Percentiles rank a stretch among this genome's conserved stretches.
These are phyloP conservation scores for Lophotis ruficrista DNA, from an alignment of 2,113 vertebrate species.

Conservation along the genomic window DNA sequence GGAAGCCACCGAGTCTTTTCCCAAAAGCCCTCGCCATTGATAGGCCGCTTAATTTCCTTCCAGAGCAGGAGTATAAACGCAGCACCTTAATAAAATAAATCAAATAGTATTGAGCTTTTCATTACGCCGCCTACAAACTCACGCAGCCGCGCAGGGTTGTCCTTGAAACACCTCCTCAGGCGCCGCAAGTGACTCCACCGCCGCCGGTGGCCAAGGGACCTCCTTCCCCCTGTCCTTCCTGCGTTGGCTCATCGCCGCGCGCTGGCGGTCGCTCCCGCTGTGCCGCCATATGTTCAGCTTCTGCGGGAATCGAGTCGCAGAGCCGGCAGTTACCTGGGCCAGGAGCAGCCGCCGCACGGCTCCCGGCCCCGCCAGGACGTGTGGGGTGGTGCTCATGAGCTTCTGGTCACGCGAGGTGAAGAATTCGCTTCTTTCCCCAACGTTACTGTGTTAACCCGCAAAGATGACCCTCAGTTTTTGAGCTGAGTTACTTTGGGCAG, in stretches of 20 bases:
- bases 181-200: background rate
- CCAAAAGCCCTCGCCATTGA: background rate
- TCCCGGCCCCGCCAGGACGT: background rate
- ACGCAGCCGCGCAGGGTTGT: background rate
- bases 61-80: background rate
- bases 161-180: slow-evolving; percentile 9
- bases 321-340: background rate
- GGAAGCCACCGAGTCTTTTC: background rate
- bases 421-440: too few relatives aligned
- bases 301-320: background rate
- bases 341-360: background rate
- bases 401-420: background rate
- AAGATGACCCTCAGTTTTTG: background rate
- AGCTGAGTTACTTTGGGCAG: background rate
- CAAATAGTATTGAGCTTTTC: background rate
- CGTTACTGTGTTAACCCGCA: background rate
- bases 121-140: background rate
- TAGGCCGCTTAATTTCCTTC: background rate
- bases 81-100: background rate
- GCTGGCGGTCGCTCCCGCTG: background rate
- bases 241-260: background rate
- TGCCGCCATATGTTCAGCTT: background rate
- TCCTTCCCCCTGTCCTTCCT: background rate
- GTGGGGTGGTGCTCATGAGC: background rate
- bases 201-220: background rate